Percentiles rank a stretch among this genome's conserved stretches.
phyloP scores from a whole-genome alignment of 2,113 vertebrate genomes.

The Isurus oxyrinchus region DNA sequence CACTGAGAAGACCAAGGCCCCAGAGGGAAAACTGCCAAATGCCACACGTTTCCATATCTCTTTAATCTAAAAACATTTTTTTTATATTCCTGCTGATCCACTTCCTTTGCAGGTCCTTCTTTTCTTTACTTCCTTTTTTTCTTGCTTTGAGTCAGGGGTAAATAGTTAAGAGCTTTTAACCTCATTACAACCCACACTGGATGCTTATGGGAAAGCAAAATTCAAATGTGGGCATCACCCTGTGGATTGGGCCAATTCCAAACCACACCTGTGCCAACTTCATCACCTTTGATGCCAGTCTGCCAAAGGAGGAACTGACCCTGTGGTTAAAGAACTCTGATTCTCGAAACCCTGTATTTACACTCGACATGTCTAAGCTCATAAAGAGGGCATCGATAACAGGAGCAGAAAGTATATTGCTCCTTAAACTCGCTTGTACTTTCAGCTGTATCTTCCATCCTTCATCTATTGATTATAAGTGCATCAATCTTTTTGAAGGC shows the following conservation, averaged over 20 bases:
- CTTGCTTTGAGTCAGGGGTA: not conserved
- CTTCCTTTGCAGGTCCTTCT: not conserved
- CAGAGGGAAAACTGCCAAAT: not conserved
- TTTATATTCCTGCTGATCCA: not conserved
- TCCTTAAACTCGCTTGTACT: not conserved
- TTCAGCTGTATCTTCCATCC: not conserved
- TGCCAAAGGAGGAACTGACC: not conserved
- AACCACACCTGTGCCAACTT: not conserved
- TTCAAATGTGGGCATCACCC: not conserved
- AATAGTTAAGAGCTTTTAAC: not conserved
- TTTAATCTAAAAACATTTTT: not conserved
- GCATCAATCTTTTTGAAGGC: slow-evolving; percentile 15
- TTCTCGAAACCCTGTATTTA: not conserved
- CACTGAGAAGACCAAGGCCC: not conserved
- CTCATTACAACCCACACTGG: not conserved
- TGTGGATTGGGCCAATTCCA: not conserved
- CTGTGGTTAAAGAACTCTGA: not conserved
- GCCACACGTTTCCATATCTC: not conserved
- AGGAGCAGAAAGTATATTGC: not conserved
- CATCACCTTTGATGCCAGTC: not conserved
- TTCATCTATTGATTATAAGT: not conserved
- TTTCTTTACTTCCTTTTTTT: not conserved
- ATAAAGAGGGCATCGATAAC: not conserved
- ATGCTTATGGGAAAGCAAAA: not conserved
- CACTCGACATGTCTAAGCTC: not conserved